These are phyloP conservation scores for Paracanthobrama guichenoti DNA, from an alignment of 2,113 vertebrate species.

Conservation along the genomic window DNA sequence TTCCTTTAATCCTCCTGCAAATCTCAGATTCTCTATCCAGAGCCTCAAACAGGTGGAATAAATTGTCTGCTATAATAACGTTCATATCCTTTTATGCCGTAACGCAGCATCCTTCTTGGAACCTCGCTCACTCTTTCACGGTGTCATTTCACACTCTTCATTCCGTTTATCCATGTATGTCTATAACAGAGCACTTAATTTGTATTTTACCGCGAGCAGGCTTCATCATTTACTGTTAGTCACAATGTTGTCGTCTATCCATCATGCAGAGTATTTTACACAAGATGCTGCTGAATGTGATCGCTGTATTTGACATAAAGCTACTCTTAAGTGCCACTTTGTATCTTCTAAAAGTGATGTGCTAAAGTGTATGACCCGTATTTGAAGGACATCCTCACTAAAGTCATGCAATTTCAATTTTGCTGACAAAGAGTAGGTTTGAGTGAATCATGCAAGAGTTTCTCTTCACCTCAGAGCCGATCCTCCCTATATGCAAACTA, in stretches of 20 bases:
- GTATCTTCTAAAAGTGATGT: conserved; percentile 5
- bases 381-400: neutral
- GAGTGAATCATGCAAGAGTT: neutral
- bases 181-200: conserved; percentile 74
- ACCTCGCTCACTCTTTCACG: conserved; percentile 26
- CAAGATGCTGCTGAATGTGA: conserved; percentile 6
- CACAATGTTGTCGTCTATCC: conserved; percentile 58
- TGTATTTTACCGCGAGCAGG: conserved; percentile 65
- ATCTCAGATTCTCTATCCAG: conserved; percentile 61
- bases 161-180: conserved; percentile 67
- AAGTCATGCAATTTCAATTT: neutral
- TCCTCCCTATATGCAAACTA: too few relatives aligned
- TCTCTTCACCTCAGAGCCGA: too few relatives aligned
- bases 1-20: conserved; percentile 38
- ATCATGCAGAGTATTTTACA: conserved; percentile 54
- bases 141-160: conserved; percentile 69
- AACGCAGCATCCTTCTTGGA: conserved; percentile 45
- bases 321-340: conserved; percentile 8
- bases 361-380: neutral
- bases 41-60: conserved; percentile 62
- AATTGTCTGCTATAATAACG: conserved; percentile 70
- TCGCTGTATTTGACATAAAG: conserved; percentile 9
- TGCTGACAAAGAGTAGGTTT: neutral
- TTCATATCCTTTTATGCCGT: conserved; percentile 50
- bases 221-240: conserved; percentile 71